A percentile compares a stretch with the other conserved stretches of the same genome.
phyloP scores from a whole-genome alignment of 2,113 vertebrate species.

The Aegithalos caudatus region DNA sequence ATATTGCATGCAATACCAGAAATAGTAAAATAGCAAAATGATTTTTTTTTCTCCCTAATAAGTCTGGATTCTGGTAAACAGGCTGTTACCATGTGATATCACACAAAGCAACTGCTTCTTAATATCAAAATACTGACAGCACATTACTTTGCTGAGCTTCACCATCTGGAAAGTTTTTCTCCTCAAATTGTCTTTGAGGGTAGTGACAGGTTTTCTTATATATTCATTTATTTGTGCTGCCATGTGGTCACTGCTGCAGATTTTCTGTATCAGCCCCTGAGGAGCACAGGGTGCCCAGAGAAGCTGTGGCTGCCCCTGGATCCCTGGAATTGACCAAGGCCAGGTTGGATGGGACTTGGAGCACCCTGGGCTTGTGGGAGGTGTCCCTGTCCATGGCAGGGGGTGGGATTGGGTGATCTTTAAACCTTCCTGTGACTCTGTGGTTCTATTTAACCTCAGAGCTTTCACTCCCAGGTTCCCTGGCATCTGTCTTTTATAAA shows the following conservation, averaged over 20 bases:
- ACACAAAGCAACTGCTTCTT: neutral
- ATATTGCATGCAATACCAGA: neutral
- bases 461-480: rapidly evolving
- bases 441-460: neutral
- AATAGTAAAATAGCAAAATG: neutral
- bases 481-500: neutral
- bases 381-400: neutral
- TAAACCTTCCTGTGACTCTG: neutral
- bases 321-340: neutral
- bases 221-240: neutral
- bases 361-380: rapidly evolving
- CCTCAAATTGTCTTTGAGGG: too few relatives aligned
- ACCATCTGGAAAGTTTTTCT: neutral
- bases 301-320: neutral
- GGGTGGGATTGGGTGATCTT: rapidly evolving
- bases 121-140: neutral
- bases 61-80: neutral
- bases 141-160: neutral
- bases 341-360: rapidly evolving
- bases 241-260: neutral
- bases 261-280: neutral
- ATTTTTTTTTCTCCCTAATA: neutral
- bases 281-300: neutral
- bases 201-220: neutral
- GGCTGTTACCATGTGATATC: neutral